Evolutionary conservation across 2,797 vertebrate genomes (phyloP).

Genomic region (Crocidura indochinensis): DNA sequence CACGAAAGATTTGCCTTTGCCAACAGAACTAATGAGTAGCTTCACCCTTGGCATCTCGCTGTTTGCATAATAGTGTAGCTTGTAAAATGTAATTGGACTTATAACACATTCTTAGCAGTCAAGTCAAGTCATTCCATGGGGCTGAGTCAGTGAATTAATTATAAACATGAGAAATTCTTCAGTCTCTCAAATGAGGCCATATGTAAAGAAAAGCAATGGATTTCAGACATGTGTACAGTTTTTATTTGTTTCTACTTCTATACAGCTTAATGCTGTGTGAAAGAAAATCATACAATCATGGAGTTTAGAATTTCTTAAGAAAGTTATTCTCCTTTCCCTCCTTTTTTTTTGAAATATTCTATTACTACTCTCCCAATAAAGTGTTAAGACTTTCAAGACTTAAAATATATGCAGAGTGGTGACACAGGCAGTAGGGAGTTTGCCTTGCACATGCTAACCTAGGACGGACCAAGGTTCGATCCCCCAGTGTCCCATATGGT

Average conservation of each 20-base stretch:
- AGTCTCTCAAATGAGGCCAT: not conserved
- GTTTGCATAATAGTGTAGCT: not conserved
- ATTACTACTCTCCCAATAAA: not conserved
- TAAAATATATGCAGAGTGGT: not conserved
- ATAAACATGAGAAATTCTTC: constrained; percentile 44
- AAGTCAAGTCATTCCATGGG: not conserved
- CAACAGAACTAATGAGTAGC: not conserved
- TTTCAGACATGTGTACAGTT: not conserved
- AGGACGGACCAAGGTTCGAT: no score
- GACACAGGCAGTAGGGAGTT: no score
- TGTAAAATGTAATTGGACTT: constrained; percentile 27
- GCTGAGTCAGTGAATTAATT: constrained; percentile 41
- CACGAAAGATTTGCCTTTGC: not conserved
- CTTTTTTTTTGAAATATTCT: not conserved
- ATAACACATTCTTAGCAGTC: not conserved
- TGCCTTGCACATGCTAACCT: no score
- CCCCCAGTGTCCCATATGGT: no score
- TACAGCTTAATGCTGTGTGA: not conserved
- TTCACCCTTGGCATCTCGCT: not conserved
- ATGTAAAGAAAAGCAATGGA: not conserved
- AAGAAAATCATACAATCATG: no score
- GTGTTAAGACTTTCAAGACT: not conserved
- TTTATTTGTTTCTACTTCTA: not conserved
- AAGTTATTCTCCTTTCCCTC: not conserved
- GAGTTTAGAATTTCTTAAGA: not conserved